Conservation (phyloP, 2,113 vertebrate species). For the Phrynocephalus versicolor region DNA sequence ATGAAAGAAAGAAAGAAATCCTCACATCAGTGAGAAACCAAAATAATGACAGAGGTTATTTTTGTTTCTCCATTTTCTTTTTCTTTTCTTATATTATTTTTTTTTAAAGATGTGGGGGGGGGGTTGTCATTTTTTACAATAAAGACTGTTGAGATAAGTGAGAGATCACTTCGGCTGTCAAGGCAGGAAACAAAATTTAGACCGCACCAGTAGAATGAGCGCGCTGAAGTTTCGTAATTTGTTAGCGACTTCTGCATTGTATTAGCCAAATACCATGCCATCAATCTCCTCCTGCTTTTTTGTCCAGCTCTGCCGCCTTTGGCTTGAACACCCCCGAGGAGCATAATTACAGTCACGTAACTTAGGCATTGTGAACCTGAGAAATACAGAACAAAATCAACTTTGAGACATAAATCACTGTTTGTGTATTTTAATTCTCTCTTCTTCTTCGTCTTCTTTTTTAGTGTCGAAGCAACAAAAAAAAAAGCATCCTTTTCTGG, state of each 20-base stretch:
- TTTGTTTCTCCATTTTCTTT: conserved; percentile 45
- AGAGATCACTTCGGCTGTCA: conserved; percentile 62
- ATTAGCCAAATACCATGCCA: conserved; percentile 69
- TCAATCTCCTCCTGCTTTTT: conserved; percentile 73
- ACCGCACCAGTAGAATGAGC: conserved; percentile 54
- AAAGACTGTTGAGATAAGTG: conserved; percentile 58
- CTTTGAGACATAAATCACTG: conserved; percentile 66
- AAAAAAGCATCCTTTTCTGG: conserved; percentile 10
- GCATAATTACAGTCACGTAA: conserved; percentile 62
- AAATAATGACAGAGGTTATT: conserved; percentile 51
- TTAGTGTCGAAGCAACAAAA: conserved; percentile 38
- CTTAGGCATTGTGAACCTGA: conserved; percentile 59
- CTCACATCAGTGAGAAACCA: conserved; percentile 42
- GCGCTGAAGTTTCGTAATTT: conserved; percentile 64
- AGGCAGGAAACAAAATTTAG: conserved; percentile 67
- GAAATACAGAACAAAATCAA: conserved; percentile 63
- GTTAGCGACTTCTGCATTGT: conserved; percentile 68
- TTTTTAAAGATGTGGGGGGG: too few relatives aligned
- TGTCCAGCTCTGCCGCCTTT: conserved; percentile 69
- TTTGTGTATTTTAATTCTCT: conserved; percentile 44
- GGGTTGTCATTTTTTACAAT: conserved; percentile 61
- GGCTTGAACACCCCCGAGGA: conserved; percentile 67
- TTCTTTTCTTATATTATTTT: too few relatives aligned
- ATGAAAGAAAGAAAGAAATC: conserved; percentile 25
- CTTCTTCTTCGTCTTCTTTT: conserved; percentile 21